A percentile compares a stretch with the other conserved stretches of the same genome.
Conservation (phyloP, 2,113 vertebrate species). For the Mellivora capensis region DNA sequence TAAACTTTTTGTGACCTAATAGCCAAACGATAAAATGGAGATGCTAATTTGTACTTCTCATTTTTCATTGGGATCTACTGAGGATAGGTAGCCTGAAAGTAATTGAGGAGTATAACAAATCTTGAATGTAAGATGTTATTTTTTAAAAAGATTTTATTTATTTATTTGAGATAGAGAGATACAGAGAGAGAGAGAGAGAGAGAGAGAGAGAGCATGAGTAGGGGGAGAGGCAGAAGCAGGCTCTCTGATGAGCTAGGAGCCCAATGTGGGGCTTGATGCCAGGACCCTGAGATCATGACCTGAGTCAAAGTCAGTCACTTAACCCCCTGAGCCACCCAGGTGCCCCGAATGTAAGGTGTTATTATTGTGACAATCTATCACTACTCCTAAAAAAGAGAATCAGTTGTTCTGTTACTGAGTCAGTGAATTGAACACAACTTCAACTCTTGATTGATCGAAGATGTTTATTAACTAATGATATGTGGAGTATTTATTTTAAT, state of each 20-base stretch:
- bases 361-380: neutral
- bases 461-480: neutral
- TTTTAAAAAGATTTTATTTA: too few species aligned
- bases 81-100: neutral
- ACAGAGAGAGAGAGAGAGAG: neutral
- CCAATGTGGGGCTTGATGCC: neutral
- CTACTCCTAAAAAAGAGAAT: neutral
- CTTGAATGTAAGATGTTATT: neutral
- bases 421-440: neutral
- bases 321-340: neutral
- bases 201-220: neutral
- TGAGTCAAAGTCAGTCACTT: neutral
- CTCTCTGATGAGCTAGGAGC: neutral
- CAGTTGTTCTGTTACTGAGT: neutral
- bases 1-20: neutral
- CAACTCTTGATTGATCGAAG: neutral
- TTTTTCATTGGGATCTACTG: neutral
- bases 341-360: neutral
- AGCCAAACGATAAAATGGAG: neutral
- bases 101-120: neutral
- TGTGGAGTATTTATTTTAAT: neutral
- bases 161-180: too few species aligned
- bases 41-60: neutral
- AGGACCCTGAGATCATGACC: neutral
- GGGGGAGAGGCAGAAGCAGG: neutral